Evolutionary conservation across 2,113 vertebrate species (phyloP).

Genomic region (Arvicanthis niloticus): DNA sequence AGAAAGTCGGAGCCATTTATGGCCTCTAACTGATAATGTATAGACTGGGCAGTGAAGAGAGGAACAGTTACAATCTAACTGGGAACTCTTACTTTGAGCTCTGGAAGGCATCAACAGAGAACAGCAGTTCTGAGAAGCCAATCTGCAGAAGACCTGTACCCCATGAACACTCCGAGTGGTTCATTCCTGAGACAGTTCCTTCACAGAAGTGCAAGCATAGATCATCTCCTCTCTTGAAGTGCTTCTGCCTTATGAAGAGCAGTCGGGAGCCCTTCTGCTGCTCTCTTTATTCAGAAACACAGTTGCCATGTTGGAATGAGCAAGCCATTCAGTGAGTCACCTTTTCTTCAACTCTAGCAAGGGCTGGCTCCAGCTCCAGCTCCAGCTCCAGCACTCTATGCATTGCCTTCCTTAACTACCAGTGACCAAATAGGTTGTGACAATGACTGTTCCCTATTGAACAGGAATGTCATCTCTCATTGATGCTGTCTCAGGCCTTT

Average conservation of each 20-base stretch:
- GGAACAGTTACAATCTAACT: accelerated
- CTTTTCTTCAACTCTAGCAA: not conserved
- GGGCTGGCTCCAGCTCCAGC: not conserved
- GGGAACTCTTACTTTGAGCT: not conserved
- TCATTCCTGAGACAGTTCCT: not conserved
- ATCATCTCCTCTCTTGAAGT: too few relatives aligned
- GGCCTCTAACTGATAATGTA: not conserved
- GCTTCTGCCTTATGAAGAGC: not conserved
- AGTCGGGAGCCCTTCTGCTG: not conserved
- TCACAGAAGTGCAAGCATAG: not conserved
- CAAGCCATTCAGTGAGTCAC: too few relatives aligned
- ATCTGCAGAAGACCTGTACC: not conserved
- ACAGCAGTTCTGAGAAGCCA: accelerated
- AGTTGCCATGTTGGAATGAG: not conserved
- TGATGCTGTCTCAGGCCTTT: not conserved
- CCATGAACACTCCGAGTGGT: not conserved
- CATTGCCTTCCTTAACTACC: not conserved
- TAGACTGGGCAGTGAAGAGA: not conserved
- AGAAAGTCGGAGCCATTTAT: not conserved
- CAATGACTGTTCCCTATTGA: too few relatives aligned
- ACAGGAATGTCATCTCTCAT: not conserved
- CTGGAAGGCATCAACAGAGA: not conserved
- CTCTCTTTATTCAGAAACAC: not conserved
- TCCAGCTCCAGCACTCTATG: not conserved
- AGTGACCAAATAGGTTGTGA: not conserved